Base-by-base conservation (phyloP, 1,140 invertebrate species). In the Drosophila mauritiana region DNA sequence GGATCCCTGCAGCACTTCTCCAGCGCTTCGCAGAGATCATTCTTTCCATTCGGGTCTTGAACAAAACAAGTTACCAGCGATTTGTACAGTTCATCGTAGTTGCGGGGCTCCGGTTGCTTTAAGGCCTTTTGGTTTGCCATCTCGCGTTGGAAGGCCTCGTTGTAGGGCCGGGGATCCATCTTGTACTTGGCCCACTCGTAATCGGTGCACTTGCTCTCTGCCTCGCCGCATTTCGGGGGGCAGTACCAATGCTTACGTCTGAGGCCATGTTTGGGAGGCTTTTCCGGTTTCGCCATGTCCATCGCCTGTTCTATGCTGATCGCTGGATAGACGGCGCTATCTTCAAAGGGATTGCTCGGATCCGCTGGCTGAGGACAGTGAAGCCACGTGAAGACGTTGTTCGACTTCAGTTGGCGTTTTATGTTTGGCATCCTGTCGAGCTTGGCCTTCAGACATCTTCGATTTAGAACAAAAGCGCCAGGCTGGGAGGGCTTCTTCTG, bases 51-150 rank as follows among this genome's bases (percentile, higher is more conserved):
- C 1, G 5, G 46, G 13, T 57, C 3, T 8, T 46, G 48, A 7
- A 65, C 56, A 25, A 88, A 88, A 34, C 83, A 89, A 8, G 13
- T 20, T 0, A 63, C 10, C 5, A 88, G 42, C 0, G 78, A 40
- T 7, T 54, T 25, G 51, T 79, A 88, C 1, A 88, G 56, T 49
- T 88, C 84, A 0, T 88, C 83, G 37, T 88, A 88, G 52, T 89
- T 73, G 17, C 22, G 48, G 4, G 83, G 83, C 46, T 86, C 83
- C 5, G 56, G 43, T 3, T 57, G 17, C 7, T 4, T 22, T 3
- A 3, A 0, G 3, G 5, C 0, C 20, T 54, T 17, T 2, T 27
- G 11, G 13, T 27, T 45, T 11, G 25, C 27, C 39, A 49, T 5
- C 0, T 43, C 48, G 3, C 8, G 20, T 3, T 57, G 37, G 6